phyloP scores from a whole-genome alignment of 92 coral and sea anemone species.

The Porites lobata region DNA sequence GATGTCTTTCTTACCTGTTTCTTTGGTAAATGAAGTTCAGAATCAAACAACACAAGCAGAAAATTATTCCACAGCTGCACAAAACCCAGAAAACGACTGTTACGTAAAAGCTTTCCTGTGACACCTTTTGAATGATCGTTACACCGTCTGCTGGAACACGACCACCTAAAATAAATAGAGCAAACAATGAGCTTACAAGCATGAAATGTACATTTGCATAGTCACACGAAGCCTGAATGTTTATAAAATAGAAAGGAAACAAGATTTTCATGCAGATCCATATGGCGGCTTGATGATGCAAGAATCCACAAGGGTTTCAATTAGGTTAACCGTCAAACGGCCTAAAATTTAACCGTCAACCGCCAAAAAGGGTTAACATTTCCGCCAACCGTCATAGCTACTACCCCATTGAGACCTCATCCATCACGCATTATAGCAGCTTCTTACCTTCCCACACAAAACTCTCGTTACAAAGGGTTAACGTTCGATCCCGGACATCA shows the following conservation, averaged over 20 bases:
- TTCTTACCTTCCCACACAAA: slow-evolving; percentile 74
- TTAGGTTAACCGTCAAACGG: too few relatives aligned
- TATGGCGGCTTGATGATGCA: too few relatives aligned
- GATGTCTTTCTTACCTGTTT: slow-evolving; percentile 52
- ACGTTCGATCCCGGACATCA: slow-evolving; percentile 52
- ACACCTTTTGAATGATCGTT: slow-evolving; percentile 34
- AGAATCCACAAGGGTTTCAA: too few relatives aligned
- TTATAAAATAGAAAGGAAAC: too few relatives aligned
- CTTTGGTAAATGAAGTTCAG: slow-evolving; percentile 74
- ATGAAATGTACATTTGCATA: too few relatives aligned
- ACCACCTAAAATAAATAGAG: slow-evolving; percentile 57
- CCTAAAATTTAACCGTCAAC: too few relatives aligned
- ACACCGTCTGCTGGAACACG: slow-evolving; percentile 73
- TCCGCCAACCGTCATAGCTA: too few relatives aligned
- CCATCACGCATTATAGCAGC: background rate
- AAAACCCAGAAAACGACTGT: slow-evolving; percentile 56
- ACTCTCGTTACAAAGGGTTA: slow-evolving; percentile 43
- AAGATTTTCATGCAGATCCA: too few relatives aligned
- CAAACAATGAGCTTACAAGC: too few relatives aligned
- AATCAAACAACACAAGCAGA: slow-evolving; percentile 72
- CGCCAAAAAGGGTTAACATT: too few relatives aligned
- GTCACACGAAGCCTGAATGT: too few relatives aligned
- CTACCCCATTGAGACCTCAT: too few relatives aligned
- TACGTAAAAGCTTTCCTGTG: slow-evolving; percentile 20
- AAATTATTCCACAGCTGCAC: slow-evolving; percentile 71